Evolutionary conservation across 2,113 vertebrate species (phyloP).

Genomic region (Barbus barbus): DNA sequence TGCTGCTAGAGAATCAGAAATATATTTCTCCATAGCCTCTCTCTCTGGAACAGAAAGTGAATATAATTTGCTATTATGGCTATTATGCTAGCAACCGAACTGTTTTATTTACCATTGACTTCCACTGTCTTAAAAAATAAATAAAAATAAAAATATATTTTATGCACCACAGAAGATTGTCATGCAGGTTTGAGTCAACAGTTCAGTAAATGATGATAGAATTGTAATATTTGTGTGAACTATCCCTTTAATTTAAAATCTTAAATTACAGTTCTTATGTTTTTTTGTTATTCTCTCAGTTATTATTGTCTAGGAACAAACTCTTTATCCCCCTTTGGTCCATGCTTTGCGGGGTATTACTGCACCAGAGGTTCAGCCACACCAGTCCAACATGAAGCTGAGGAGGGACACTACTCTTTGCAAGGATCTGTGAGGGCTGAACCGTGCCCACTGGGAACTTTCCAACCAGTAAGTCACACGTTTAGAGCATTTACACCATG

Average conservation of each 20-base stretch:
- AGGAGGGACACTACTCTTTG: slow-evolving; percentile 77
- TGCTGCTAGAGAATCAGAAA: no score
- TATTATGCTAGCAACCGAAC: neutral
- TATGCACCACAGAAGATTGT: neutral
- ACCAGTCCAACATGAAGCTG: slow-evolving; percentile 76
- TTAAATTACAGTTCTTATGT: neutral
- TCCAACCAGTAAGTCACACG: slow-evolving; percentile 78
- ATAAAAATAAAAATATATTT: no score
- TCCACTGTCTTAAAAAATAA: no score
- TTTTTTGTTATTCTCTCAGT: slow-evolving; percentile 56
- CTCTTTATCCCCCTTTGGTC: slow-evolving; percentile 76
- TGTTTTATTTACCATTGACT: neutral
- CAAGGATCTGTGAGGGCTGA: slow-evolving; percentile 76
- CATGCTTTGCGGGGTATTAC: slow-evolving; percentile 82
- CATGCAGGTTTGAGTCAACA: neutral
- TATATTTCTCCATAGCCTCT: no score
- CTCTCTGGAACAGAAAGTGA: no score
- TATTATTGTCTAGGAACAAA: slow-evolving; percentile 80
- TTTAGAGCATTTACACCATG: neutral
- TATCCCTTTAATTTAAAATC: neutral
- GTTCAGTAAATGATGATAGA: neutral
- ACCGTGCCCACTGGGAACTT: slow-evolving; percentile 80
- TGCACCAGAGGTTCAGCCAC: slow-evolving; percentile 77
- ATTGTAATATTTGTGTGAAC: neutral
- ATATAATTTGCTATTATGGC: no score